Conservation (phyloP, 1,140 invertebrate genomes). For the Carcinoscorpius rotundicauda region DNA sequence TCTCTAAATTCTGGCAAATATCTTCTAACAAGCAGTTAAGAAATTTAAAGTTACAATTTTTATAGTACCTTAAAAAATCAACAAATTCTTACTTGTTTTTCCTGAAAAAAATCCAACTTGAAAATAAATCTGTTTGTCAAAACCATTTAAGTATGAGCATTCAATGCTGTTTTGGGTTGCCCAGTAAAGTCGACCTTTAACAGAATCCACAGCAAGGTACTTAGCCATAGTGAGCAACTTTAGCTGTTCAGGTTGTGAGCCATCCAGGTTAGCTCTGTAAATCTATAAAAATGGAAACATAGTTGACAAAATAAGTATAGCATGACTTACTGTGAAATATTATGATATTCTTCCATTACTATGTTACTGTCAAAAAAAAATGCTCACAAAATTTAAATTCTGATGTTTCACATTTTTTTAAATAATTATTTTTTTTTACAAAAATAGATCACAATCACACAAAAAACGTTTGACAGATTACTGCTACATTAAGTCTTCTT, state of each 20-base stretch:
- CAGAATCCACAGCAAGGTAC: constrained; percentile 64
- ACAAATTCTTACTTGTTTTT: constrained; percentile 32
- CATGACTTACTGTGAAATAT: no score
- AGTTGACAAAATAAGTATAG: background rate
- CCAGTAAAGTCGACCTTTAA: constrained; percentile 74
- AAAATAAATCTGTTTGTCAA: constrained; percentile 56
- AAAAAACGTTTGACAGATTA: no score
- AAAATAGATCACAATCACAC: no score
- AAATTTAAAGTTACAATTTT: background rate
- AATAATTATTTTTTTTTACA: no score
- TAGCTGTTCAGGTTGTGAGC: constrained; percentile 55
- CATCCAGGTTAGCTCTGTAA: constrained; percentile 49
- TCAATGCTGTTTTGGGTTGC: constrained; percentile 61
- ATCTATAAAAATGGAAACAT: constrained; percentile 36
- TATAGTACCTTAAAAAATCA: background rate
- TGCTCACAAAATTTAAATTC: background rate
- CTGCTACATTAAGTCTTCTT: no score
- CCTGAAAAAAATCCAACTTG: constrained; percentile 59
- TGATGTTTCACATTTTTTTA: background rate
- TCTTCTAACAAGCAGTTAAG: no score
- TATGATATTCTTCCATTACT: no score
- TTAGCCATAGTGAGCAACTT: constrained; percentile 61
- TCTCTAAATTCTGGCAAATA: no score
- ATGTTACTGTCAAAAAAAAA: no score
- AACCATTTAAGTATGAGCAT: constrained; percentile 61